Base-by-base conservation (phyloP, 2,113 vertebrate species). In the Prolemur simus region DNA sequence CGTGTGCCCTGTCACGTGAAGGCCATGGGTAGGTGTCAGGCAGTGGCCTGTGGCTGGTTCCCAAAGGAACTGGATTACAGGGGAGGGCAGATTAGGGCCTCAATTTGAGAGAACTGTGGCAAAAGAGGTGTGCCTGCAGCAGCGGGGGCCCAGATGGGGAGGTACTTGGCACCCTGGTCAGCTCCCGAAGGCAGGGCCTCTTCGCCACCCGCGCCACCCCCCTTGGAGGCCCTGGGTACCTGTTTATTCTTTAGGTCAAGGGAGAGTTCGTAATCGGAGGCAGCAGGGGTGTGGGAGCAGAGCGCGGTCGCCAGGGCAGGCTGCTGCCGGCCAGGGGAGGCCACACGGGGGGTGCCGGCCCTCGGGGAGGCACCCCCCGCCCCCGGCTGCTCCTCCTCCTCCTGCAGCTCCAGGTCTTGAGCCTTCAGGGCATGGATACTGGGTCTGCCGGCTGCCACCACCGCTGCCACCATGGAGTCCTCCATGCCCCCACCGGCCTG, bases 231-330 rank as follows among this genome's bases (percentile, higher is more conserved):
- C 97, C 98, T 97, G 98, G 99, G 99, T 99, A 99, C 99, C 99
- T 99, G 99, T 99, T 99, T 99, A 99, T 99, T 99, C 99, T 99
- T 99, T 99, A 99, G 99, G 99, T 99, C 99, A 99, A 99, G 99
- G 96, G 99, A 99, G 99, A 99, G 99, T 98, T 99, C 99, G 99
- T 99, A 99, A 98, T 99, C 99, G 85, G 99, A 99, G 96, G 99
- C 98, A 96, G 98, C 98, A 86, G 98, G 97, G 4, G 99, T 97
- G 97, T 99, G 99, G 94, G 99, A 99, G 99, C 99, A 99, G 98
- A 99, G 99, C 97, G 99, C 99, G 77, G 98, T 91, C 95, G 98
- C 98, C 97, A 98, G 98, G 98, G 99, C 99, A 98, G 99, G 99
- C 98, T 99, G 99, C 98, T 99, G 99, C 99, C 98, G 99, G 98